These are phyloP conservation scores for Melanostoma mellinum DNA, from an alignment of 2,888 invertebrate species.

Conservation along the genomic window DNA sequence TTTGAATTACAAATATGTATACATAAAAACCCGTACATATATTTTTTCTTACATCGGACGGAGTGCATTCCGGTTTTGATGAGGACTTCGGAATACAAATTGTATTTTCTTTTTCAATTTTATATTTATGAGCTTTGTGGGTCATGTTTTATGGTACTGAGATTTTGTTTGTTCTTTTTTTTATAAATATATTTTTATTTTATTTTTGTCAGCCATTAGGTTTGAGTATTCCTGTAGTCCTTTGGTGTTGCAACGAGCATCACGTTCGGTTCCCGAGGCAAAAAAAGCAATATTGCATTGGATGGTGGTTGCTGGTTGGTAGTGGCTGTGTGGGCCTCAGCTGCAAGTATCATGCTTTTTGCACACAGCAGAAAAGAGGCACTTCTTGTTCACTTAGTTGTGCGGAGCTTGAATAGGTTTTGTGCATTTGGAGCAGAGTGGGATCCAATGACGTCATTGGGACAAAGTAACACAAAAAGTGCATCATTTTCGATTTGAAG, in stretches of 20 bases:
- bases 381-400: constrained; percentile 33
- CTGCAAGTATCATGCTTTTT: constrained; percentile 22
- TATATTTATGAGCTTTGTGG: constrained; percentile 41
- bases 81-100: constrained; percentile 27
- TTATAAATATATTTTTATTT: too few species aligned
- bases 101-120: constrained; percentile 48
- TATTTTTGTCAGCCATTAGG: neutral
- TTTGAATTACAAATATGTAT: neutral
- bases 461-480: too few species aligned
- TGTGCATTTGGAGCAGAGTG: too few species aligned
- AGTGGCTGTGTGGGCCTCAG: too few species aligned
- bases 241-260: too few species aligned
- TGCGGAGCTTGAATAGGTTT: neutral
- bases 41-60: constrained; percentile 22
- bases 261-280: neutral
- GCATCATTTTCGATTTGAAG: too few species aligned
- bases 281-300: constrained; percentile 1
- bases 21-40: neutral
- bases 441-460: too few species aligned
- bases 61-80: constrained; percentile 15
- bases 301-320: too few species aligned
- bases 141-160: constrained; percentile 49
- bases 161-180: constrained; percentile 16
- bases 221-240: constrained; percentile 22
- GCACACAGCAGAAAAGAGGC: constrained; percentile 16